phyloP scores from a whole-genome alignment of 2,797 vertebrate genomes.

The Pristis pectinata region DNA sequence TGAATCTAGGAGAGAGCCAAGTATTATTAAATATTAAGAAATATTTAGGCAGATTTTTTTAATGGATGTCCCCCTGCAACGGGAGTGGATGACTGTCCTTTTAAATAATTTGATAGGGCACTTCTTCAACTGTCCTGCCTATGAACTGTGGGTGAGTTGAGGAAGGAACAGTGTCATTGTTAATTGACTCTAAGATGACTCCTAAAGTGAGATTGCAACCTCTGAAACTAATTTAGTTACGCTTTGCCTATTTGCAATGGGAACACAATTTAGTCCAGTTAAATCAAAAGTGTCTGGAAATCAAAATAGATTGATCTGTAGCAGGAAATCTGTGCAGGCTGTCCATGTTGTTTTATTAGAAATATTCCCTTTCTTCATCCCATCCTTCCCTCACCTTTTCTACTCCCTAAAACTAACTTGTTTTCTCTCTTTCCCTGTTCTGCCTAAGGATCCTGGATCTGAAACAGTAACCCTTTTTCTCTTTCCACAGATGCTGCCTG shows the following conservation, averaged over 20 bases:
- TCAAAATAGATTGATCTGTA: background rate
- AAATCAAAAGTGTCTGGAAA: background rate
- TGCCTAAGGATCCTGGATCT: too few species aligned
- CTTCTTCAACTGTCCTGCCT: background rate
- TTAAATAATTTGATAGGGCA: background rate
- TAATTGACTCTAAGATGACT: background rate
- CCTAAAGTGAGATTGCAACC: background rate
- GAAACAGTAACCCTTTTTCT: too few species aligned
- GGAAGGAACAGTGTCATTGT: background rate
- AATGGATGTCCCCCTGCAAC: too few species aligned
- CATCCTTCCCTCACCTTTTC: too few species aligned
- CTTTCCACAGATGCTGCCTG: too few species aligned
- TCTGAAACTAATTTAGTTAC: background rate
- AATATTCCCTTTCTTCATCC: too few species aligned
- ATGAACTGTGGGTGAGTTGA: background rate
- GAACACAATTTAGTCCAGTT: background rate
- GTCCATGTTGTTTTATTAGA: background rate
- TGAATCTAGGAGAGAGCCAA: background rate
- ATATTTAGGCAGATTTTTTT: background rate
- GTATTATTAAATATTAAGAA: background rate
- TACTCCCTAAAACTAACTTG: too few species aligned
- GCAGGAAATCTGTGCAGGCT: background rate
- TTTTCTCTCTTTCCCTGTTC: too few species aligned
- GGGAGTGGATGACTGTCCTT: background rate
- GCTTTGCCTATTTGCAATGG: background rate